Percentiles rank a stretch among this genome's conserved stretches.
These are phyloP conservation scores for Drosophila vallismaia DNA, from an alignment of 2,888 invertebrate genomes.

Conservation along the genomic window DNA sequence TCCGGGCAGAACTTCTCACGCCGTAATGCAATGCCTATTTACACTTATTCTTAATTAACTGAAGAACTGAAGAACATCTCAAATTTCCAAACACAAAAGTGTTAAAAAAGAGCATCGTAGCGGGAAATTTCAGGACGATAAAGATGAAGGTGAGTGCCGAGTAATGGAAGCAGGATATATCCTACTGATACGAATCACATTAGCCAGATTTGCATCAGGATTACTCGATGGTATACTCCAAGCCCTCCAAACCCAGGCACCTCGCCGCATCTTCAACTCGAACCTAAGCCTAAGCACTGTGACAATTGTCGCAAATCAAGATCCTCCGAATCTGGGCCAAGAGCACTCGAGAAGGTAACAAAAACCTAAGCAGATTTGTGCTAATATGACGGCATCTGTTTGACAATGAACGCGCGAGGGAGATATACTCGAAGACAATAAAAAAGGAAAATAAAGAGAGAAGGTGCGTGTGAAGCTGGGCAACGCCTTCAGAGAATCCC, in stretches of 20 bases:
- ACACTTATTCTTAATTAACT: conserved; percentile 63
- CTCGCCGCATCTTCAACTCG: conserved; percentile 50
- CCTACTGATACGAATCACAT: conserved; percentile 72
- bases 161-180: background rate
- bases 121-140: conserved; percentile 20
- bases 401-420: conserved; percentile 49
- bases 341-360: conserved; percentile 62
- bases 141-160: conserved; percentile 12
- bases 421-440: conserved; percentile 24
- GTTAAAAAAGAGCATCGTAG: conserved; percentile 67
- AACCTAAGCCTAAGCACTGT: conserved; percentile 58
- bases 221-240: conserved; percentile 51
- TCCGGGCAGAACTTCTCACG: conserved; percentile 41
- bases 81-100: conserved; percentile 63
- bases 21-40: conserved; percentile 38
- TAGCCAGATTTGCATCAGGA: conserved; percentile 77
- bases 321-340: conserved; percentile 59
- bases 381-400: conserved; percentile 77
- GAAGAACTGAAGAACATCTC: conserved; percentile 46
- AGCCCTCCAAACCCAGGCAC: conserved; percentile 36
- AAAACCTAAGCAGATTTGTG: conserved; percentile 77
- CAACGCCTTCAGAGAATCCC: conserved; percentile 54
- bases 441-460: background rate
- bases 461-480: conserved; percentile 65
- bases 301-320: conserved; percentile 76